Conservation (phyloP, 2,113 vertebrate genomes). For the Calidris pygmaea region DNA sequence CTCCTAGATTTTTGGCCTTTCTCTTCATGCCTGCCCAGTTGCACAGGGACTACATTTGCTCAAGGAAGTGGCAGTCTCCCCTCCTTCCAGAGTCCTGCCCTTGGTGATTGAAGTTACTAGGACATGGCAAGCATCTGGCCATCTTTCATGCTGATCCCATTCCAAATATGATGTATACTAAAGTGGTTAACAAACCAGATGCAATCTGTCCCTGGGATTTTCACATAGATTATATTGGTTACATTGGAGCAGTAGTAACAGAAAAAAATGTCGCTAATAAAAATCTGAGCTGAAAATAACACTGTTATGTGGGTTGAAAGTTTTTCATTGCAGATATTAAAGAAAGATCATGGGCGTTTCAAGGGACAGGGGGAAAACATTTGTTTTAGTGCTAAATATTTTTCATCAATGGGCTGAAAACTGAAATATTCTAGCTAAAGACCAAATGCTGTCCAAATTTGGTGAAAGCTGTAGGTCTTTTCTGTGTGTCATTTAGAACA, state of each 20-base stretch:
- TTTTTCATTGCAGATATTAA: background rate
- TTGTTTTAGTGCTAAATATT: background rate
- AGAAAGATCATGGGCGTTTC: background rate
- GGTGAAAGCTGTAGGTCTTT: background rate
- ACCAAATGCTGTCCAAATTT: background rate
- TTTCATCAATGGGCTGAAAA: background rate
- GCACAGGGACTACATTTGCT: background rate
- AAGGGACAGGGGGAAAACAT: fast-evolving
- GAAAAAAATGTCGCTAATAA: background rate
- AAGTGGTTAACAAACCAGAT: background rate
- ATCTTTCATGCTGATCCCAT: background rate
- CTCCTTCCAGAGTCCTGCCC: background rate
- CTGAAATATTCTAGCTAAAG: background rate
- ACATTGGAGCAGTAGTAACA: background rate
- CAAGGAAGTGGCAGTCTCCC: background rate
- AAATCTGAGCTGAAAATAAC: background rate
- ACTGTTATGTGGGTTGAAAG: background rate
- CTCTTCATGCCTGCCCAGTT: background rate
- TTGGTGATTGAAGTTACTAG: background rate
- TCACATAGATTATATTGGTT: background rate
- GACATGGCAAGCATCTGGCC: background rate
- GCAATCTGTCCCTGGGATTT: background rate
- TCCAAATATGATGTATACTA: background rate
- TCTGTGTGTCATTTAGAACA: background rate
- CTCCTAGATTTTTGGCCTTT: background rate